Conservation (phyloP, 2,113 vertebrate genomes). For the Chrysemys picta region DNA sequence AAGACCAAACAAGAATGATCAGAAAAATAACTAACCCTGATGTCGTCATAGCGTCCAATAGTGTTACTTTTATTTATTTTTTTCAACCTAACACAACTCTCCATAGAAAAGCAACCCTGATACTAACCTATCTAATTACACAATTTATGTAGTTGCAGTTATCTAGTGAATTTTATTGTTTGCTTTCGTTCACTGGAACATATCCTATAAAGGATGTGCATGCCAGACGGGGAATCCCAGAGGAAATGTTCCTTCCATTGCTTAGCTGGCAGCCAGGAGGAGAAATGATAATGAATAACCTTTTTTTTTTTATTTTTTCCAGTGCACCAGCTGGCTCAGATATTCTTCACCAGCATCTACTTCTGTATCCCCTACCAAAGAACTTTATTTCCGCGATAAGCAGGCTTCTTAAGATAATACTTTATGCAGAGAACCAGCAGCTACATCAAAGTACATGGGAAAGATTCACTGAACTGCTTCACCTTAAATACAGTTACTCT, state of each 20-base stretch:
- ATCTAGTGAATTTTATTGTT: not conserved
- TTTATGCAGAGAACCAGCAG: not conserved
- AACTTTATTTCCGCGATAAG: constrained; percentile 40
- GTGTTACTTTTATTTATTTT: not conserved
- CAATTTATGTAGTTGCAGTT: not conserved
- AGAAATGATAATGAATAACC: constrained; percentile 31
- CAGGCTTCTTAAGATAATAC: constrained; percentile 20
- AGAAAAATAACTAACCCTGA: not conserved
- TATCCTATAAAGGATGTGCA: constrained; percentile 22
- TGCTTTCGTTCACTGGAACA: constrained; percentile 1
- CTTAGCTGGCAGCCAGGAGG: constrained; percentile 38
- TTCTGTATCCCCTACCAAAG: not conserved
- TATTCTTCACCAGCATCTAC: constrained; percentile 4
- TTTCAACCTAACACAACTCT: not conserved
- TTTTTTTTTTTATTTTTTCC: not conserved
- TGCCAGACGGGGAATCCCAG: constrained; percentile 52
- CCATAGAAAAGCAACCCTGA: not conserved
- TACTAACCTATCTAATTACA: accelerated
- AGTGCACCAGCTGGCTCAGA: constrained; percentile 16
- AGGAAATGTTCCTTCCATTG: constrained; percentile 31
- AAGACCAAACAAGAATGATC: not conserved
- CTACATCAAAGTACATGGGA: not conserved
- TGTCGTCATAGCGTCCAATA: not conserved
- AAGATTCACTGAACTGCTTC: not conserved
- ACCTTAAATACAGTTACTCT: not conserved